Evolutionary conservation across 2,888 invertebrate species (phyloP).

Genomic region (Harpagoxenus sublaevis): DNA sequence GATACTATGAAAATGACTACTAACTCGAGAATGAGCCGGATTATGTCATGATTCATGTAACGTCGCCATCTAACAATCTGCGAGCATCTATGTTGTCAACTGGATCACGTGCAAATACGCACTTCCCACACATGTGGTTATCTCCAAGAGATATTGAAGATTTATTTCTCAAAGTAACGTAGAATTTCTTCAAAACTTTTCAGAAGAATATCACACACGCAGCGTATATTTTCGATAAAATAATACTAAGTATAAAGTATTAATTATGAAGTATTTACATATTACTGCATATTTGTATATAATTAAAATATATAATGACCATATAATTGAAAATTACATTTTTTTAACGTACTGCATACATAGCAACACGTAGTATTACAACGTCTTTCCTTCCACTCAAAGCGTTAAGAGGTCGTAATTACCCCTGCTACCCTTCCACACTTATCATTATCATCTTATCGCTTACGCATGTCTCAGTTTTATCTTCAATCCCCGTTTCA

Average conservation of each 20-base stretch:
- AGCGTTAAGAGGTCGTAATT: constrained; percentile 25
- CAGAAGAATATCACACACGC: not conserved
- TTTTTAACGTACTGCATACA: not conserved
- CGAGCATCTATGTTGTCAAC: not conserved
- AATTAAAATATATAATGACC: not conserved
- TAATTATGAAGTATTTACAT: not conserved
- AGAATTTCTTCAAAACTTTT: not conserved
- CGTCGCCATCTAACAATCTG: not conserved
- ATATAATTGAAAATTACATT: not conserved
- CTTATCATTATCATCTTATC: constrained; percentile 44
- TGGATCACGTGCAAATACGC: not conserved
- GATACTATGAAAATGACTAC: constrained; percentile 32
- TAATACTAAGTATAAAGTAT: not conserved
- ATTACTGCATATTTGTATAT: not conserved
- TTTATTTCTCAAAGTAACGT: not conserved
- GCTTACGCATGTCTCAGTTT: constrained; percentile 35
- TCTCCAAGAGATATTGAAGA: not conserved
- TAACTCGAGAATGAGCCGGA: constrained; percentile 49
- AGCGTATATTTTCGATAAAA: not conserved
- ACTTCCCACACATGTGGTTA: not conserved
- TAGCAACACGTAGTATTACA: not conserved
- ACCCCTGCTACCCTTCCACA: not conserved
- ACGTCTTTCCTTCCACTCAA: not conserved
- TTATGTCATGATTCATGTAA: constrained; percentile 26
- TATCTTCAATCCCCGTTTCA: constrained; percentile 45